Percentiles rank a stretch among this genome's conserved stretches.
These are phyloP conservation scores for Paguma larvata DNA, from an alignment of 2,797 vertebrate genomes.

Conservation along the genomic window DNA sequence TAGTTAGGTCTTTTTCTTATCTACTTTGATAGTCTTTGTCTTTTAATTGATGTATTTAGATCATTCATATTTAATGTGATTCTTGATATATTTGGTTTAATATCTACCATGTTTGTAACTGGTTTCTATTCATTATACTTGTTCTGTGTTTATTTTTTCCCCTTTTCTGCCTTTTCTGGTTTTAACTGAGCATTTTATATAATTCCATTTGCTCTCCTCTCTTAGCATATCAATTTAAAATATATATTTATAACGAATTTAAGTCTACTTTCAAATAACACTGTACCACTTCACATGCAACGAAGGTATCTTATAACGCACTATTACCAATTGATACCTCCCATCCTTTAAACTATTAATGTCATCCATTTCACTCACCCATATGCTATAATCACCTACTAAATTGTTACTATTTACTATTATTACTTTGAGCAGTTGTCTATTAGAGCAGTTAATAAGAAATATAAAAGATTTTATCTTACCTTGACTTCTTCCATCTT, in stretches of 20 bases:
- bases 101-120: background rate
- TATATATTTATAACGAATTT: slow-evolving; percentile 36
- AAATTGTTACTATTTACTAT: background rate
- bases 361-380: background rate
- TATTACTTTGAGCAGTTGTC: background rate
- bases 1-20: background rate
- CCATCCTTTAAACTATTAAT: background rate
- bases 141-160: background rate
- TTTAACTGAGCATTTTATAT: background rate
- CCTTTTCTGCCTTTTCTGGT: background rate
- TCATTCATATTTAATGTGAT: background rate
- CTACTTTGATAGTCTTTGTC: background rate
- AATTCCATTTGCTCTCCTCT: background rate
- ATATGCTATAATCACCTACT: background rate
- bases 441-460: background rate
- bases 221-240: background rate
- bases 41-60: background rate
- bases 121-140: background rate
- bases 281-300: background rate
- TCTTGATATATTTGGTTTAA: background rate
- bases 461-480: slow-evolving; percentile 24
- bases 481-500: background rate
- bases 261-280: slow-evolving; percentile 12
- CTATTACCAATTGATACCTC: background rate
- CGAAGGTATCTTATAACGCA: background rate